phyloP scores from a whole-genome alignment of 2,113 vertebrate genomes.

The Pomatostomus ruficeps region DNA sequence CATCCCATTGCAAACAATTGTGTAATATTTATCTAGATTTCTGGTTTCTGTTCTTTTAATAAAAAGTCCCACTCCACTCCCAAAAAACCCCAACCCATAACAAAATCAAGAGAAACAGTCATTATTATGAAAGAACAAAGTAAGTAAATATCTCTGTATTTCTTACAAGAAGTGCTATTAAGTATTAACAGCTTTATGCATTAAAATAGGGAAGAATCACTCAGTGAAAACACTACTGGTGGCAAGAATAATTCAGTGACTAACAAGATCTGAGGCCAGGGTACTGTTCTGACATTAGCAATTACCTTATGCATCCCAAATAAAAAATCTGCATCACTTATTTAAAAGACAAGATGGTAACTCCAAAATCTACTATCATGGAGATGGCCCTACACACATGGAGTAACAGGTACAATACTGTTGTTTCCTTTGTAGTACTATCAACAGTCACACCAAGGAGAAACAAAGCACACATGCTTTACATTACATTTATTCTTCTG shows the following conservation, averaged over 20 bases:
- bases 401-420: accelerated
- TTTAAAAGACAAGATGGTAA: not conserved
- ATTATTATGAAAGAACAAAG: not conserved
- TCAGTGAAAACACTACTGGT: not conserved
- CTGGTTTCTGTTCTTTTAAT: not conserved
- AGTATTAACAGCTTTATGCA: not conserved
- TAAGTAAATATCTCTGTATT: not conserved
- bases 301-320: not conserved
- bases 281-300: not conserved
- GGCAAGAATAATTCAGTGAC: not conserved
- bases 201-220: not conserved
- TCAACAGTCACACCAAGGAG: not conserved
- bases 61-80: not conserved
- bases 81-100: not conserved
- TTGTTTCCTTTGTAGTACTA: not conserved
- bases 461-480: not conserved
- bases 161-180: not conserved
- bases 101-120: not conserved
- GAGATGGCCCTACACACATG: not conserved
- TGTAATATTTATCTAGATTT: not conserved
- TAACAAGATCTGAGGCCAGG: not conserved
- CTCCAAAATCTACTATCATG: not conserved
- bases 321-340: not conserved
- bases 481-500: not conserved
- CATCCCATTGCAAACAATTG: not conserved